Evolutionary conservation across 2,888 invertebrate species (phyloP).

Genomic region (Drosophila borealis): DNA sequence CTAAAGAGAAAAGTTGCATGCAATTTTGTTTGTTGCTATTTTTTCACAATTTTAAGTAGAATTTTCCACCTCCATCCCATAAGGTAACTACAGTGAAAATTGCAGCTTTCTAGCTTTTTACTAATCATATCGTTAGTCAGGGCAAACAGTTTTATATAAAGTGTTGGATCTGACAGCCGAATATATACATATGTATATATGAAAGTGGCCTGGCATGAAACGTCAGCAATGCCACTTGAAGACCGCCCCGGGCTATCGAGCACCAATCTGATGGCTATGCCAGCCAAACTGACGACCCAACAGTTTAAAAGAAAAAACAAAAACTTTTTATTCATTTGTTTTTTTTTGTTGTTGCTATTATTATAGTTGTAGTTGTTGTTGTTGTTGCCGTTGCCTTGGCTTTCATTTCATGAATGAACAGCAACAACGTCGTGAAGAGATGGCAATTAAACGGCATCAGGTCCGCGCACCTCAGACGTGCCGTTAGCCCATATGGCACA

Average conservation of each 20-base stretch:
- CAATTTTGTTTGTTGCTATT: no score
- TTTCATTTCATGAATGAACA: conserved; percentile 66
- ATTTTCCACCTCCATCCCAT: no score
- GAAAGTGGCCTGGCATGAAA: conserved; percentile 27
- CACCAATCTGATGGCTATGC: conserved; percentile 19
- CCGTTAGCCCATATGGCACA: conserved; percentile 38
- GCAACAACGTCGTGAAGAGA: conserved; percentile 21
- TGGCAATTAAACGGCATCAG: conserved; percentile 63
- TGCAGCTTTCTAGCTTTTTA: background rate
- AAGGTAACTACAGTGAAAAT: no score
- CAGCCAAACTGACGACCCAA: conserved; percentile 63
- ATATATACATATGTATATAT: conserved; percentile 34
- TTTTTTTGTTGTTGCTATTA: conserved; percentile 9
- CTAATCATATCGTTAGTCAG: no score
- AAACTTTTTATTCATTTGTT: conserved; percentile 31
- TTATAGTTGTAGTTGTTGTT: conserved; percentile 15
- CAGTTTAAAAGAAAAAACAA: conserved; percentile 8
- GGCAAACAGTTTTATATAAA: no score
- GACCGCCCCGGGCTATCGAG: background rate
- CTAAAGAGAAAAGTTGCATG: no score
- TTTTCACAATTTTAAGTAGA: no score
- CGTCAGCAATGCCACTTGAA: conserved; percentile 46
- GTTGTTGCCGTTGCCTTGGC: conserved; percentile 14
- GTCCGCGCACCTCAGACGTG: conserved; percentile 3
- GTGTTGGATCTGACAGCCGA: conserved; percentile 23